These are phyloP conservation scores for Pantelozetes paolii DNA, from an alignment of 2,888 invertebrate genomes.

Conservation along the genomic window DNA sequence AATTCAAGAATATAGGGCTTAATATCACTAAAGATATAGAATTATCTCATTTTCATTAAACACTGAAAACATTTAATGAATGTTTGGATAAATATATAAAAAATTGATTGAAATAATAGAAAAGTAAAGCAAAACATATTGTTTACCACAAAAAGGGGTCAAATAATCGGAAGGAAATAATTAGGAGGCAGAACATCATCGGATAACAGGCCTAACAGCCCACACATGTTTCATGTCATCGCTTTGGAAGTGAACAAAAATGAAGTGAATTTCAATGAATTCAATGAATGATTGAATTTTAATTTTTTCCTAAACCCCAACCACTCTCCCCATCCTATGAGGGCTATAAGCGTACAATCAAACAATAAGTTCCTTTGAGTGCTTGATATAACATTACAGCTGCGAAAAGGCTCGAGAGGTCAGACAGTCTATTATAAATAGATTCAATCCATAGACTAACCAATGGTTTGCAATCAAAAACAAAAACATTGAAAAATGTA, in stretches of 20 bases:
- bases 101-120: neutral
- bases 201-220: neutral
- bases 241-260: neutral
- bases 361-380: neutral
- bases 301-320: slow-evolving; percentile 8
- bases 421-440: neutral
- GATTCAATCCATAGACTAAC: neutral
- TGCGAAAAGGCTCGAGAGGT: slow-evolving; percentile 11
- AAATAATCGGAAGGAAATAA: slow-evolving; percentile 9
- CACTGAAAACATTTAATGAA: too few relatives aligned
- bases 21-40: too few relatives aligned
- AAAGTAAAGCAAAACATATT: neutral
- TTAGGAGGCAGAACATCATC: neutral
- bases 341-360: neutral
- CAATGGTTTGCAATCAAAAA: too few relatives aligned
- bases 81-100: too few relatives aligned
- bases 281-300: neutral
- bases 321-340: neutral
- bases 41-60: too few relatives aligned
- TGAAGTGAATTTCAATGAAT: neutral
- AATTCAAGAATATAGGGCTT: too few relatives aligned
- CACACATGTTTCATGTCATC: slow-evolving; percentile 27
- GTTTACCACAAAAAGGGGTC: neutral
- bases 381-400: slow-evolving; percentile 10
- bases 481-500: neutral